Conservation (phyloP, 2,888 invertebrate species). For the Drosophila anomalata region DNA sequence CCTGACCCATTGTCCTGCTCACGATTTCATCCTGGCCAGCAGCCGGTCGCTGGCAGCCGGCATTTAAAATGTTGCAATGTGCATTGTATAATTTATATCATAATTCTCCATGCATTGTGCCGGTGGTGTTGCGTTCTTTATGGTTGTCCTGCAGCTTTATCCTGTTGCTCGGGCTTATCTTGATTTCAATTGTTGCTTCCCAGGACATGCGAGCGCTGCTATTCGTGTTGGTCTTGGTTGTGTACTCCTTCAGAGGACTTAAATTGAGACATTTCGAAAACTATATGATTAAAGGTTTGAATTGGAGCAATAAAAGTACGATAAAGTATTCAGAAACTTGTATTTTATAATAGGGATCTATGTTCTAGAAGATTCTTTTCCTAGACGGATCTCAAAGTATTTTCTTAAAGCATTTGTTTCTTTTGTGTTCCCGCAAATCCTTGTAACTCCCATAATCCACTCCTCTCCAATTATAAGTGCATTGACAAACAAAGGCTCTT, state of each 20-base stretch:
- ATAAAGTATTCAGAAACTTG: not conserved
- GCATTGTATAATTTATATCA: slow-evolving; percentile 76
- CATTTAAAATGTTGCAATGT: slow-evolving; percentile 73
- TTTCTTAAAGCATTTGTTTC: slow-evolving; percentile 2
- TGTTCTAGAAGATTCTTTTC: not conserved
- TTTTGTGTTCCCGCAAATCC: slow-evolving; percentile 4
- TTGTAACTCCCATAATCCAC: slow-evolving; percentile 21
- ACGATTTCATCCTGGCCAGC: slow-evolving; percentile 48
- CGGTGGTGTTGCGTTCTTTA: slow-evolving; percentile 37
- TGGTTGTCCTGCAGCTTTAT: slow-evolving; percentile 64
- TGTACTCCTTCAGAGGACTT: not conserved
- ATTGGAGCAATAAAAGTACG: not conserved
- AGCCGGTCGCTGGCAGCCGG: slow-evolving; percentile 53
- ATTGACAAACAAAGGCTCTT: slow-evolving; percentile 48
- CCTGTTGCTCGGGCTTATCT: slow-evolving; percentile 61
- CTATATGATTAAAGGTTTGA: not conserved
- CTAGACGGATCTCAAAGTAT: not conserved
- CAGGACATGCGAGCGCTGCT: slow-evolving; percentile 13
- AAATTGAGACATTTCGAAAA: slow-evolving; percentile 39
- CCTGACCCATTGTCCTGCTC: slow-evolving; percentile 66
- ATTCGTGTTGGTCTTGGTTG: slow-evolving; percentile 22
- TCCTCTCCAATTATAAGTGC: slow-evolving; percentile 46
- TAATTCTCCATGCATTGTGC: slow-evolving; percentile 62
- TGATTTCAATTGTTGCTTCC: slow-evolving; percentile 54
- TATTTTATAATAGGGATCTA: no score